Evolutionary conservation across 2,113 vertebrate species (phyloP).

Genomic region (Leptodactylus fuscus): DNA sequence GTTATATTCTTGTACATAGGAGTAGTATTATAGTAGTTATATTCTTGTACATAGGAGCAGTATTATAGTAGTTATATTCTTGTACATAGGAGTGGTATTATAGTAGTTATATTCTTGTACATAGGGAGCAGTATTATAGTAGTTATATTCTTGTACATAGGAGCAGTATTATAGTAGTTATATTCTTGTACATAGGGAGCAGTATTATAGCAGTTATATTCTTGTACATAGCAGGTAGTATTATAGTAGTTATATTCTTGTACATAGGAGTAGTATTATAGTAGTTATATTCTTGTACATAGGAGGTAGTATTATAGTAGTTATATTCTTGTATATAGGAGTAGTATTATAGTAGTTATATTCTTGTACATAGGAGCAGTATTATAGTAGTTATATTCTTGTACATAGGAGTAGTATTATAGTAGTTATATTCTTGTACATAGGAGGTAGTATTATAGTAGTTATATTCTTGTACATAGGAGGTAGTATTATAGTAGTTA

Average conservation of each 20-base stretch:
- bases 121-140: background rate
- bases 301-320: background rate
- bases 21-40: background rate
- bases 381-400: conserved; percentile 5
- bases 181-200: background rate
- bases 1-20: conserved; percentile 12
- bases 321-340: background rate
- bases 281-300: conserved; percentile 2
- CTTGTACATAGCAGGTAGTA: background rate
- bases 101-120: conserved; percentile 1
- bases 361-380: background rate
- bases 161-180: conserved; percentile 1
- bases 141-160: background rate
- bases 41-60: background rate
- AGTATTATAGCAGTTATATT: conserved; percentile 7
- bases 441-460: background rate
- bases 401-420: background rate
- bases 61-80: conserved; percentile 3
- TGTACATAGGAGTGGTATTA: background rate
- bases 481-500: background rate
- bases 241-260: conserved; percentile 7
- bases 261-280: background rate
- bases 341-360: background rate
- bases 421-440: background rate
- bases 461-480: conserved; percentile 4